Conservation (phyloP, 2,113 vertebrate species). For the Caretta caretta region DNA sequence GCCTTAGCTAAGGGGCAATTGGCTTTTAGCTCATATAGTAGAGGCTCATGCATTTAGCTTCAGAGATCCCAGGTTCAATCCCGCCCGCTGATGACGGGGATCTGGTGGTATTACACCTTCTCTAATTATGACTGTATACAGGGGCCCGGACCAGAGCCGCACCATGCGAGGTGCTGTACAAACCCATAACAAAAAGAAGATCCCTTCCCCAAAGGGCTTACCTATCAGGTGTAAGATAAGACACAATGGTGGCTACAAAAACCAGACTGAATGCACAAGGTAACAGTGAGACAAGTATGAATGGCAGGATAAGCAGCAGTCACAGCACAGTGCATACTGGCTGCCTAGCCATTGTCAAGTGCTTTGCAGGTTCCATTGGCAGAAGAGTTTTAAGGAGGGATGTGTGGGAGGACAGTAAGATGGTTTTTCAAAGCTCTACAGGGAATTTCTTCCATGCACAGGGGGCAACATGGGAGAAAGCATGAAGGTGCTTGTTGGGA, state of each 20-base stretch:
- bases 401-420: neutral
- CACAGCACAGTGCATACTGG: neutral
- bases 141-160: neutral
- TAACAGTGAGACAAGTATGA: neutral
- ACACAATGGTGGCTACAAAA: neutral
- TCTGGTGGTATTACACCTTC: neutral
- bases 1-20: no score
- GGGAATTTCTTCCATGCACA: neutral
- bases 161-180: accelerated
- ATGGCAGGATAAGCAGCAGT: neutral
- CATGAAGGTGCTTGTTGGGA: neutral
- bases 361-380: neutral
- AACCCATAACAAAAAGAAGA: neutral
- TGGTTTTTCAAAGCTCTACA: neutral
- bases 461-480: neutral
- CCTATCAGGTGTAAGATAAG: neutral
- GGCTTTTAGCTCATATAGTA: no score
- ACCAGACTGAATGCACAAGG: neutral
- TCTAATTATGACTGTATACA: accelerated
- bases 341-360: no score
- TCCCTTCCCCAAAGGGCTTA: neutral
- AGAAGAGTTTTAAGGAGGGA: neutral
- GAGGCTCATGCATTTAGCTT: no score
- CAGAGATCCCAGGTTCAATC: no score
- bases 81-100: no score